Conservation (phyloP, 2,113 vertebrate genomes). For the Oryzias melastigma region DNA sequence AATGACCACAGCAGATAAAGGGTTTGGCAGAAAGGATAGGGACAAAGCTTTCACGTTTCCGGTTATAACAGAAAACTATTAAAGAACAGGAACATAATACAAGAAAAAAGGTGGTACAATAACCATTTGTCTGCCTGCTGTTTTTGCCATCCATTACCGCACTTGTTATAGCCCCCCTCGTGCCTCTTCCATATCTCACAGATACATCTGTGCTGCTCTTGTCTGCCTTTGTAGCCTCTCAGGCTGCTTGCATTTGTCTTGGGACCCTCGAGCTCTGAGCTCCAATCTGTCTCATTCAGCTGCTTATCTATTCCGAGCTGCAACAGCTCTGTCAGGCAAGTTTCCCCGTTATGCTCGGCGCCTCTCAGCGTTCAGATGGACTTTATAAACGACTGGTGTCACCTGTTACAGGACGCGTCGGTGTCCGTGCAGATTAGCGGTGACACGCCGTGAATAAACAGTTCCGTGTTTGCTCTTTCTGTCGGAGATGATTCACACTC, state of each 20-base stretch:
- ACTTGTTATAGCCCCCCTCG: neutral
- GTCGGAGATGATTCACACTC: conserved; percentile 37
- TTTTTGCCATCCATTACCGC: conserved; percentile 4
- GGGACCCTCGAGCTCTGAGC: neutral
- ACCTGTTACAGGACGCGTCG: conserved; percentile 5
- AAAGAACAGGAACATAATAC: no score
- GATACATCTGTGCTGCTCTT: conserved; percentile 2
- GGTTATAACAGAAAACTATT: no score
- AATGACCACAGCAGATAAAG: no score
- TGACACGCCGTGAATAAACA: conserved; percentile 12
- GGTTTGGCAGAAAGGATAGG: no score
- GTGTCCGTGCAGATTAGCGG: conserved; percentile 16
- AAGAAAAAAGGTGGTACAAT: no score
- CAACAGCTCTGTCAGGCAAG: neutral
- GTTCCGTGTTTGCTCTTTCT: conserved; percentile 33
- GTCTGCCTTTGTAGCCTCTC: neutral
- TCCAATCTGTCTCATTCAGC: conserved; percentile 6
- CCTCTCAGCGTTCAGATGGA: neutral
- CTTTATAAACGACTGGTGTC: conserved; percentile 15
- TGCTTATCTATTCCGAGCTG: neutral
- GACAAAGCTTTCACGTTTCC: no score
- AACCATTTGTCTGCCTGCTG: neutral
- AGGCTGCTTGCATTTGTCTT: conserved; percentile 4
- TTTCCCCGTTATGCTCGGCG: conserved; percentile 3
- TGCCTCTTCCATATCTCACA: conserved; percentile 7